These are phyloP conservation scores for Ochropleura plecta DNA, from an alignment of 2,888 invertebrate species.

Conservation along the genomic window DNA sequence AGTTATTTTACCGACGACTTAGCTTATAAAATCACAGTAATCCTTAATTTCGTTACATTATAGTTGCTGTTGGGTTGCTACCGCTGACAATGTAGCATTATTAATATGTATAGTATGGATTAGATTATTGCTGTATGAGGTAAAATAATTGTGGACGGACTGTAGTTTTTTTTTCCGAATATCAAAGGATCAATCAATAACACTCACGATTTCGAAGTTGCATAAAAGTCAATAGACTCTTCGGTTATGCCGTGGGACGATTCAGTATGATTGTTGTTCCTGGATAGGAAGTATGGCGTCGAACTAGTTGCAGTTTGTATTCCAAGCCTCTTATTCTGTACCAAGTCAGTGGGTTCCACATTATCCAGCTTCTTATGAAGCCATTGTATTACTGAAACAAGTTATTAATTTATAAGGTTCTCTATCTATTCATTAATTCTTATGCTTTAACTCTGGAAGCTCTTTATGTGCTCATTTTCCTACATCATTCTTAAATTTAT, in stretches of 20 bases:
- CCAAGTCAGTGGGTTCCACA: conserved; percentile 66
- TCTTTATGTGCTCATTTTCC: too few relatives aligned
- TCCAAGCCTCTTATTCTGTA: conserved; percentile 67
- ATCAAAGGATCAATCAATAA: background rate
- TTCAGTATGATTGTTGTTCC: conserved; percentile 74
- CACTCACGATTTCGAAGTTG: conserved; percentile 84
- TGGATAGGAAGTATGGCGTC: conserved; percentile 81
- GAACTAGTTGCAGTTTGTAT: conserved; percentile 78
- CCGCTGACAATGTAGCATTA: background rate
- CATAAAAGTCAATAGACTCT: conserved; percentile 86
- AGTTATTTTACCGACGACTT: background rate
- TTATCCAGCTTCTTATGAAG: conserved; percentile 87
- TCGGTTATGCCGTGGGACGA: conserved; percentile 78
- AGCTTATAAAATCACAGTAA: background rate
- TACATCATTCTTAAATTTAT: too few relatives aligned
- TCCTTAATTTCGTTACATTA: background rate
- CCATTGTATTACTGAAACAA: conserved; percentile 87
- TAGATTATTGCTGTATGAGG: background rate
- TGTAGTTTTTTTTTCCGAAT: background rate
- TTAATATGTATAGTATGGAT: background rate
- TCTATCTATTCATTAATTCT: too few relatives aligned
- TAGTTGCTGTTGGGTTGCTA: background rate
- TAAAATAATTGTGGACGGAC: background rate
- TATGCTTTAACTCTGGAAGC: too few relatives aligned
- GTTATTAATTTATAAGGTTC: background rate